Evolutionary conservation across 1,140 invertebrate species (phyloP), one percentile per base, ranked within the genome.

Genomic region (Diorhabda sublineata): DNA sequence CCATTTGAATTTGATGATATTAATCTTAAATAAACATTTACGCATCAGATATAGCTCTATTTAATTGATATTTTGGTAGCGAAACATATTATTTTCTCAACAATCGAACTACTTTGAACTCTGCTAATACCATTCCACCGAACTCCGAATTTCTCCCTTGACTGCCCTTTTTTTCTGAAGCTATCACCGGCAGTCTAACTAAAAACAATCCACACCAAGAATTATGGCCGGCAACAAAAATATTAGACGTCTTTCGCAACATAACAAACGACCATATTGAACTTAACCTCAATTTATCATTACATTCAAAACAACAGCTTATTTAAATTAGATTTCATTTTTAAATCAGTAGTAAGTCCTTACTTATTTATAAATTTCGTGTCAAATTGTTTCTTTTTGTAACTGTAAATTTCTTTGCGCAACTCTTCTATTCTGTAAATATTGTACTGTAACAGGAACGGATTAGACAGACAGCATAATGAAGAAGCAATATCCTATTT

Each of bases 291-390:
- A 60, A 73, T 73, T 67, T 69, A 71, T 73, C 72, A 73, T 65
- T 69, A 71, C 64, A 45, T 52, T 56, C 66, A 67, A 67, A 67
- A 71, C 68, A 69, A 71, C 45, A 61, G 64, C 69, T 69, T 71
- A 73, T 73, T 73, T 73, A 71, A 73, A 73, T 73, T 69, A 73
- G 72, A 73, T 69, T 68, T 71, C 66, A 69, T 73, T 73, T 73
- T 73, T 73, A 69, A 73, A 69, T 64, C 65, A 59, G 67, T 68
- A 61, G 61, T 66, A 65, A 58, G 7, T n/a, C 63, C 67, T 66
- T 57, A 26, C 42, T 11, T 41, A 65, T 65, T 65, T 43, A 11
- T 56, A 52, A 58, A 65, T 41, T 65, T 63, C 68, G 68, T 73
- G 69, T 71, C 72, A 73, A 73, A 73, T 73, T 58, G 66, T 58